Percentiles rank a stretch among this genome's conserved stretches.
phyloP scores from a whole-genome alignment of 2,888 invertebrate genomes.

The Ornithoptera priamus region DNA sequence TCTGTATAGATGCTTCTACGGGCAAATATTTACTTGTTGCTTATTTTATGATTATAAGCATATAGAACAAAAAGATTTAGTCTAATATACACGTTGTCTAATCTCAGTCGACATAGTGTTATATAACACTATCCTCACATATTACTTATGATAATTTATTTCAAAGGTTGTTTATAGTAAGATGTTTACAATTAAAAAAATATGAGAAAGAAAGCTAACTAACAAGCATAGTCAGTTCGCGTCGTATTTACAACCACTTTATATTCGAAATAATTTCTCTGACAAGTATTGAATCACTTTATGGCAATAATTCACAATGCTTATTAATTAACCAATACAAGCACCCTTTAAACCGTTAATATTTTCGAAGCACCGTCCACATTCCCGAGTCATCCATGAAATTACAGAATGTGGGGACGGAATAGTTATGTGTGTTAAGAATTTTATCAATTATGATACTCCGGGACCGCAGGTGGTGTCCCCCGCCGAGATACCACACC shows the following conservation, averaged over 20 bases:
- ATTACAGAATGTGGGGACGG: constrained; percentile 60
- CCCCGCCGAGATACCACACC: constrained; percentile 48
- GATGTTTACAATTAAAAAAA: not conserved
- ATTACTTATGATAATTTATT: too few species aligned
- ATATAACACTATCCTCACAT: not conserved
- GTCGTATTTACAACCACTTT: too few species aligned
- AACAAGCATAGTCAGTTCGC: too few species aligned
- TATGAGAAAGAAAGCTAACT: not conserved
- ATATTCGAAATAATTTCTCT: not conserved
- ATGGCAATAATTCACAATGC: constrained; percentile 18
- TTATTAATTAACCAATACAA: constrained; percentile 21
- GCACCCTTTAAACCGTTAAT: constrained; percentile 35
- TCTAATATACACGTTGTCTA: too few species aligned
- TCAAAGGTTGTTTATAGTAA: too few species aligned
- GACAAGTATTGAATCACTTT: constrained; percentile 4
- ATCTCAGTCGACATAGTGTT: too few species aligned
- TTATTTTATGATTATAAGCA: too few species aligned
- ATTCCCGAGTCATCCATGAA: constrained; percentile 44
- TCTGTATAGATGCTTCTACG: too few species aligned
- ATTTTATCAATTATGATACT: constrained; percentile 70
- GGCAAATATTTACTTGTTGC: too few species aligned
- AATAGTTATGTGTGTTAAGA: constrained; percentile 62
- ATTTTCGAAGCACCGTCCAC: constrained; percentile 7
- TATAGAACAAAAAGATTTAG: too few species aligned
- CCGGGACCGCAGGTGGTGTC: constrained; percentile 46